Evolutionary conservation across 2,797 vertebrate species (phyloP), one percentile per base, ranked within the genome.

Genomic region (Poecilia wingei): DNA sequence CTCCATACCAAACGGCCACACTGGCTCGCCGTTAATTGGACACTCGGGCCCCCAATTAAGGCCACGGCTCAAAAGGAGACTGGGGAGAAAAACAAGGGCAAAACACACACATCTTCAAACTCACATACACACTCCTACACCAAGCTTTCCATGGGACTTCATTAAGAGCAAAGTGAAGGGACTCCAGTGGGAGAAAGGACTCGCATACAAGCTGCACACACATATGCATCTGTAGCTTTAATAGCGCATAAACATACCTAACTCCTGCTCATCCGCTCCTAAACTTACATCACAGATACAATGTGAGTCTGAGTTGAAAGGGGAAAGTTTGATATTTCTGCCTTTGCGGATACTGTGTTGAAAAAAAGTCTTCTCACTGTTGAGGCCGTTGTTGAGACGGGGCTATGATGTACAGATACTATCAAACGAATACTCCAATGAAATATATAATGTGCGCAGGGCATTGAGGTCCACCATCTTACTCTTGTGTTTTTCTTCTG

Each of bases 31-130:
- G 91, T 96, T 97, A 98, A 96, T 95, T 97, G 96, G 96, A 96
- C 95, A 91, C 96, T 95, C 93, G 95, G 95, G 96, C 87, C 85
- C 82, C 95, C 95, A 96, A 97, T 98, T 97, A 97, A 96, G 95
- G 94, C 91, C 92, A 88, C 13, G 85, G 94, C 96, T 96, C 95
- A 93, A 94, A 96, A 96, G 95, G 77, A 93, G 82, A 94, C 91
- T 87, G 89, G 95, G 93, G 91, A 95, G 91, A 89, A 96, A 96
- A 91, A 89, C 95, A 94, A 92, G 91, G 89, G 16, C 13, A 76
- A 68, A 80, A 68, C 45, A 77, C 43, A 61, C 75, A 49, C 77
- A 71, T 68, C 33, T 72, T 57, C 79, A 71, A 33, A 76, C 45
- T 57, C 75, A 43, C 69, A 71, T 66, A 76, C 16, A 73, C 68